A percentile compares a stretch with the other conserved stretches of the same genome.
These are phyloP conservation scores for Dicranocentrus wangi DNA, from an alignment of 2,888 invertebrate species.

Conservation along the genomic window DNA sequence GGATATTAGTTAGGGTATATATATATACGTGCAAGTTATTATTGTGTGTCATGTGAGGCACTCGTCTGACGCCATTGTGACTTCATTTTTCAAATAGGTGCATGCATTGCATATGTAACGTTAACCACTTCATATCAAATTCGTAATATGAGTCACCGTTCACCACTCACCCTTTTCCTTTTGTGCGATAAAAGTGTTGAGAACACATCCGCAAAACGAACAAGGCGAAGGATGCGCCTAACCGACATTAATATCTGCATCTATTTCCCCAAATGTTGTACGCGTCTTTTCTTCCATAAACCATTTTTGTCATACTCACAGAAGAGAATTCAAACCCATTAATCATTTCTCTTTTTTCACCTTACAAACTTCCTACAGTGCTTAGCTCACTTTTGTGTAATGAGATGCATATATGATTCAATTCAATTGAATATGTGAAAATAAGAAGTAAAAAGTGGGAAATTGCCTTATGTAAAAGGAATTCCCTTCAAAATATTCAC, in stretches of 20 bases:
- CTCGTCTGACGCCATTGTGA: no score
- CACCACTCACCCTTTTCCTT: no score
- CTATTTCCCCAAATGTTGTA: neutral
- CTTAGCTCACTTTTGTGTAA: no score
- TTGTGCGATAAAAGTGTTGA: neutral
- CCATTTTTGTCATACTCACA: constrained; percentile 17
- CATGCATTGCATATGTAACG: no score
- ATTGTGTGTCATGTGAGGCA: no score
- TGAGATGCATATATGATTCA: neutral
- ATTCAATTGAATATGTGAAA: constrained; percentile 7
- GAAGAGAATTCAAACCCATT: constrained; percentile 21
- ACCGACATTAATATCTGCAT: neutral
- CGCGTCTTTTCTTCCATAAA: neutral
- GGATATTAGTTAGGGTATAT: no score
- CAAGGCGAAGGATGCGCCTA: constrained; percentile 37
- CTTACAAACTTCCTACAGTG: constrained; percentile 31
- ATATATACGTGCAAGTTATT: no score
- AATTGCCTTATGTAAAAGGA: constrained; percentile 7
- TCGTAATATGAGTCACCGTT: no score
- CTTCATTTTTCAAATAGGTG: no score
- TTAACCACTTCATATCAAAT: no score
- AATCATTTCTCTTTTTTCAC: constrained; percentile 42
- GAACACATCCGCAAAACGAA: constrained; percentile 16
- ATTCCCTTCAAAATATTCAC: neutral
- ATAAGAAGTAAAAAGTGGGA: constrained; percentile 4